Base-by-base conservation (phyloP, 2,888 invertebrate genomes). In the Cheilosia impressa region DNA sequence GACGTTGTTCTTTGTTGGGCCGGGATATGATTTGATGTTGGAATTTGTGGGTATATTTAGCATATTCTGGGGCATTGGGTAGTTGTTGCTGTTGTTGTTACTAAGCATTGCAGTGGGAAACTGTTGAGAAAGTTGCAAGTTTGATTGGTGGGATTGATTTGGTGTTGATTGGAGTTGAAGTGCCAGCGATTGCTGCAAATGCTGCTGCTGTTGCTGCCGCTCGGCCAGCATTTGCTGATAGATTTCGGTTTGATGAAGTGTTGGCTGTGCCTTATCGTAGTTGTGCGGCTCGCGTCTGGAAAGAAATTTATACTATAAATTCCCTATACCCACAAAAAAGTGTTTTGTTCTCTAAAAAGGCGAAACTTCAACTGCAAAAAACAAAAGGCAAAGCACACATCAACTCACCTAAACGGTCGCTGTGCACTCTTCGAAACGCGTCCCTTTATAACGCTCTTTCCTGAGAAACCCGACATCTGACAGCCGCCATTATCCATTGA, bases 221-320 rank as follows among this genome's bases (percentile, higher is more conserved):
- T 92, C 92, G 9, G 92, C 92, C 66, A 93, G 76, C 90, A 92
- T 91, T 89, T 92, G 92, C 78, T 92, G 92, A 87, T 92, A 93
- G n/a, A 93, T 89, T n/a, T 89, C 91, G 2, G 93, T 93, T 89
- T 92, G 92, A 79, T 93, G 92, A 77, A 91, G 57, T n/a, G 92
- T 92, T 22, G 93, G 92, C 87, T 91, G 92, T 17, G 92, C 91
- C 89, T 92, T 93, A 84, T 92, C 93, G 75, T 92, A 92, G 79
- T 93, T 93, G 76, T 92, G 92, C n/a, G 92, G 92, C 88, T 92
- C 92, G 6, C 92, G 90, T 38, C 91, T 90, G 72, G 88, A 89
- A 55, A 4, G 17, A 65, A 22, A 34, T 9, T 4, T 17, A 13
- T n/a, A 10, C 5, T 9, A n/a, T 19, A 1, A 27, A 17, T 5